phyloP scores from a whole-genome alignment of 2,797 vertebrate species.

The Esox masquinongy region DNA sequence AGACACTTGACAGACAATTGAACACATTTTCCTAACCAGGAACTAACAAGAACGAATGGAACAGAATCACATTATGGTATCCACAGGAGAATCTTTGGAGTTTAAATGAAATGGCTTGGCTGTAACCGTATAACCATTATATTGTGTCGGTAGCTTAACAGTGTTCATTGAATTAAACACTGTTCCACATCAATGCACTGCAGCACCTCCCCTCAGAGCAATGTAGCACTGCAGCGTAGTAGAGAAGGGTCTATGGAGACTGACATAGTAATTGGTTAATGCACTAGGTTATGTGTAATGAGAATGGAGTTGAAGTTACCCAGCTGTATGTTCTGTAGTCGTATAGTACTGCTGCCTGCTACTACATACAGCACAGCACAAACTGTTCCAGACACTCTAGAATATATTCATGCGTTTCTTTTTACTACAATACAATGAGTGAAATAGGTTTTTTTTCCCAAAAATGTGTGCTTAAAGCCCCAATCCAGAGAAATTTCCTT shows the following conservation, averaged over 20 bases:
- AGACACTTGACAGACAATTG: background rate
- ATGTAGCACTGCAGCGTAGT: background rate
- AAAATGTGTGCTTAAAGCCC: no score
- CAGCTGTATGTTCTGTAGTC: background rate
- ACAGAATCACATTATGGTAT: background rate
- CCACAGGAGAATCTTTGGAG: background rate
- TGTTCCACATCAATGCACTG: background rate
- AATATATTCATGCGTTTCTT: no score
- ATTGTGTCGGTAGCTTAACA: background rate
- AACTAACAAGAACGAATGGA: background rate
- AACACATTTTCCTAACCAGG: background rate
- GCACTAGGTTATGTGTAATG: slow-evolving; percentile 11
- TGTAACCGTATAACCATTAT: background rate
- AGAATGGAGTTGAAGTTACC: background rate
- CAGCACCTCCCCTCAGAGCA: background rate
- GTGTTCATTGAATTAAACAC: slow-evolving; percentile 8
- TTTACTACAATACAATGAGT: no score
- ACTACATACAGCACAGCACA: background rate
- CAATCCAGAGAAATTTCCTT: no score
- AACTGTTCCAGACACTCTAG: no score
- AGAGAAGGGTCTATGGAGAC: background rate
- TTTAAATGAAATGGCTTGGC: background rate
- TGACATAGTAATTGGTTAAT: slow-evolving; percentile 7
- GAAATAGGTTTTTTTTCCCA: no score
- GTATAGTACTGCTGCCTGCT: background rate